Evolutionary conservation across 2,888 invertebrate species (phyloP), one percentile per base, ranked within the genome.

Genomic region (Psylliodes chrysocephalus): DNA sequence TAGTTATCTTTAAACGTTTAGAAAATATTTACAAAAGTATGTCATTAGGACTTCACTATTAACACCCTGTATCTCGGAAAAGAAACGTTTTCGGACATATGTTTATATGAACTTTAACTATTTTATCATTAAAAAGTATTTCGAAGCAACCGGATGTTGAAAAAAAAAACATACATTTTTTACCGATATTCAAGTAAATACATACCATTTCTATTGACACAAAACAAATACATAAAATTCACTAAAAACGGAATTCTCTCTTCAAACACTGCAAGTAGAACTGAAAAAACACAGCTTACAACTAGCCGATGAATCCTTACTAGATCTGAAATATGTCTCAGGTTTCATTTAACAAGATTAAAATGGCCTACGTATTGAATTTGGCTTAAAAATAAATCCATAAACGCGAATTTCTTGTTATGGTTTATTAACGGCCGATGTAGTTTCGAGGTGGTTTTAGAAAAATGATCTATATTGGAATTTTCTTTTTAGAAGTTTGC

Each of bases 341-440:
- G 75, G 76, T 71, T 76, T 74, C 75, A 47, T 44, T 51, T 76
- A 76, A 76, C 71, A 40, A 63, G 76, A 76, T 76, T 76, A 73
- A 71, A 70, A 66, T 70, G 38, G 69, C 14, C 49, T 59, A 46
- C 54, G 40, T 57, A 46, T 22, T 47, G 18, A 54, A 22, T 12
- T 25, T 25, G 7, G 44, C 6, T 47, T 47, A 6, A n/a, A 47
- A 25, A 17, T 12, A 49, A 17, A 15, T 49, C 28, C 49, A 25
- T 28, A 49, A 28, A 14, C 28, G 42, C 12, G 30, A 15, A 49
- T 30, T 46, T 38, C 14, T 7, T 14, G n/a, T 46, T 56, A 49
- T 15, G n/a, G n/a, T n/a, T n/a, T n/a, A 28, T 59, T 6, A 47
- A 57, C 25, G n/a, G 10, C 7, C n/a, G 22, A 17, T n/a, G 10